phyloP scores from a whole-genome alignment of 23 tunicate genomes.

The Phallusia fumigata region DNA sequence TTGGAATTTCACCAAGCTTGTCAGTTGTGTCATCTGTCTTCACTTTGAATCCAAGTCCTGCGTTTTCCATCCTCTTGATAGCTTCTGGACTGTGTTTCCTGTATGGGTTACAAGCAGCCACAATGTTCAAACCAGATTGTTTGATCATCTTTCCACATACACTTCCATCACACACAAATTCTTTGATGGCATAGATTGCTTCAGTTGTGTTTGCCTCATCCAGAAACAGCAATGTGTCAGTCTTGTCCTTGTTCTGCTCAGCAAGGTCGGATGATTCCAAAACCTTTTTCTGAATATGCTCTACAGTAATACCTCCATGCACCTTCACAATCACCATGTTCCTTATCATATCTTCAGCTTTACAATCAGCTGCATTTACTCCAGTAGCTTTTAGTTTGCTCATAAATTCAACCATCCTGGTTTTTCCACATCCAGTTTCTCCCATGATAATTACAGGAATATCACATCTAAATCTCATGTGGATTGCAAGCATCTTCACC shows the following conservation, averaged over 20 bases:
- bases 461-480: slow-evolving; percentile 78
- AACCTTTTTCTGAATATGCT: slow-evolving; percentile 40
- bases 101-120: slow-evolving; percentile 84
- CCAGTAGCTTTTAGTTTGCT: slow-evolving; percentile 51
- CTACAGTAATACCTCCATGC: slow-evolving; percentile 75
- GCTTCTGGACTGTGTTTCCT: slow-evolving; percentile 49
- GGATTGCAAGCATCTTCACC: slow-evolving; percentile 70
- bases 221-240: slow-evolving; percentile 54
- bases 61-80: slow-evolving; percentile 58
- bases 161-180: slow-evolving; percentile 74
- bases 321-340: slow-evolving; percentile 77
- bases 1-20: slow-evolving; percentile 63
- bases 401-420: slow-evolving; percentile 85
- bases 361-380: not conserved
- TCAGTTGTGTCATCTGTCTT: slow-evolving; percentile 60
- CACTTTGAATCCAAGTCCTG: slow-evolving; percentile 74
- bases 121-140: slow-evolving; percentile 32
- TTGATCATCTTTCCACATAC: slow-evolving; percentile 42
- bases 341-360: not conserved
- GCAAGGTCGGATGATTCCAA: slow-evolving; percentile 37
- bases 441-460: slow-evolving; percentile 91
- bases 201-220: slow-evolving; percentile 88
- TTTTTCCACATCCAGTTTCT: slow-evolving; percentile 91
- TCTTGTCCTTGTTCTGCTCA: not conserved
- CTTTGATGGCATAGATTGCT: slow-evolving; percentile 84